Evolutionary conservation across 2,797 vertebrate genomes (phyloP).

Genomic region (Malurus splendens): DNA sequence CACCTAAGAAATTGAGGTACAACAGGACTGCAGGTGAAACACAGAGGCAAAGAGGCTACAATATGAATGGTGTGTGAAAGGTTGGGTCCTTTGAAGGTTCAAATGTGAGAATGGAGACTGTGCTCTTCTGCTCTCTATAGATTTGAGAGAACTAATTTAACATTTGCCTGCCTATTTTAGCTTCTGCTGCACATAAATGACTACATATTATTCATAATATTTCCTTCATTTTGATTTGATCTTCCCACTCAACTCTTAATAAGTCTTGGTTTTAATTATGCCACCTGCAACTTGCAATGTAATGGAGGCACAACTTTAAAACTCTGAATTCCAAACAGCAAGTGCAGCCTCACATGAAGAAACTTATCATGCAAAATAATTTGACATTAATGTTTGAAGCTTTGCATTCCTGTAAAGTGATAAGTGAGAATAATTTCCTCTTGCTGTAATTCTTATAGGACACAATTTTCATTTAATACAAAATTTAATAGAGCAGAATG

Average conservation of each 20-base stretch:
- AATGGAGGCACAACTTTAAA: slow-evolving; percentile 7
- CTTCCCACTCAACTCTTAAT: background rate
- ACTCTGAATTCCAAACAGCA: slow-evolving; percentile 2
- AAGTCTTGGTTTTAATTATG: slow-evolving; percentile 31
- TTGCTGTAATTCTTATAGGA: slow-evolving; percentile 5
- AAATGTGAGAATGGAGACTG: background rate
- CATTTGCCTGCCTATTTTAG: slow-evolving; percentile 5
- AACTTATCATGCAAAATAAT: slow-evolving; percentile 17
- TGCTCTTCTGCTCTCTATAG: background rate
- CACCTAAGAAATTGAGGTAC: background rate
- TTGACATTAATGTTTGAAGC: slow-evolving; percentile 2
- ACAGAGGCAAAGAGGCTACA: background rate
- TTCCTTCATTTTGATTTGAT: slow-evolving; percentile 43
- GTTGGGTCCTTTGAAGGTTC: background rate
- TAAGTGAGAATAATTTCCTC: slow-evolving; percentile 38
- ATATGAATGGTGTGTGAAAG: background rate
- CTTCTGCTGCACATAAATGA: background rate
- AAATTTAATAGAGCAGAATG: slow-evolving; percentile 27
- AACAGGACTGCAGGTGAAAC: background rate
- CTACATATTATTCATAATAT: slow-evolving; percentile 19
- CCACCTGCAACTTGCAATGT: slow-evolving; percentile 9
- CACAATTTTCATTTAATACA: slow-evolving; percentile 17
- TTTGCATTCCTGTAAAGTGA: slow-evolving; percentile 31
- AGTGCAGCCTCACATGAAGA: background rate
- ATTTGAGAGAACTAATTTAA: background rate